Conservation (phyloP, 2,888 invertebrate genomes). For the Carterocephalus palaemon region DNA sequence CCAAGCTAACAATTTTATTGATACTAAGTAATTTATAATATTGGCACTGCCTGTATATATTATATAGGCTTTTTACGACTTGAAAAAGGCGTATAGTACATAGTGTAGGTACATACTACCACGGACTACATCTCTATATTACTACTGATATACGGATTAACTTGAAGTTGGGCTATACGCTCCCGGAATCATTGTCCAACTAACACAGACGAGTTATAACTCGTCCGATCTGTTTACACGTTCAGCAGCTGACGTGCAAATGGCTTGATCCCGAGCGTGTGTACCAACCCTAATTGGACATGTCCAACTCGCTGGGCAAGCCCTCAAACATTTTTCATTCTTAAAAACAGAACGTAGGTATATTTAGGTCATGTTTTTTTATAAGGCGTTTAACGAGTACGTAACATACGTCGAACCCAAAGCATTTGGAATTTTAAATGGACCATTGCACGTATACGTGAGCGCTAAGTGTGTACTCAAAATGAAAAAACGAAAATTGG, state of each 20-base stretch:
- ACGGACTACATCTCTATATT: too few relatives aligned
- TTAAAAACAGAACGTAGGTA: neutral
- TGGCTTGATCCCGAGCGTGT: constrained; percentile 32
- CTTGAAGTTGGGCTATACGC: too few relatives aligned
- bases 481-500: constrained; percentile 19
- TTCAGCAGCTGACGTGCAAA: constrained; percentile 10
- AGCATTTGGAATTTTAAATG: constrained; percentile 15
- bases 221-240: constrained; percentile 21
- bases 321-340: neutral
- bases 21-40: too few relatives aligned
- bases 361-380: constrained; percentile 1
- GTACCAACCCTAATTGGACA: constrained; percentile 29
- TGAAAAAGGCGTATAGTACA: too few relatives aligned
- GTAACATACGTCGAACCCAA: neutral
- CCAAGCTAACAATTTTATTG: too few relatives aligned
- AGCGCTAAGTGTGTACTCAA: constrained; percentile 16
- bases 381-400: too few relatives aligned
- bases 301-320: constrained; percentile 3
- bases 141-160: too few relatives aligned
- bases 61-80: too few relatives aligned
- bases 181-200: constrained; percentile 11
- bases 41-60: too few relatives aligned
- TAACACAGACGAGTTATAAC: constrained; percentile 18
- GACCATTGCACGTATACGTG: constrained; percentile 17
- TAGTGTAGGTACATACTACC: too few relatives aligned